Percentiles rank a stretch among this genome's conserved stretches.
These are phyloP conservation scores for Gonocerus acuteangulatus DNA, from an alignment of 2,888 invertebrate genomes.

Conservation along the genomic window DNA sequence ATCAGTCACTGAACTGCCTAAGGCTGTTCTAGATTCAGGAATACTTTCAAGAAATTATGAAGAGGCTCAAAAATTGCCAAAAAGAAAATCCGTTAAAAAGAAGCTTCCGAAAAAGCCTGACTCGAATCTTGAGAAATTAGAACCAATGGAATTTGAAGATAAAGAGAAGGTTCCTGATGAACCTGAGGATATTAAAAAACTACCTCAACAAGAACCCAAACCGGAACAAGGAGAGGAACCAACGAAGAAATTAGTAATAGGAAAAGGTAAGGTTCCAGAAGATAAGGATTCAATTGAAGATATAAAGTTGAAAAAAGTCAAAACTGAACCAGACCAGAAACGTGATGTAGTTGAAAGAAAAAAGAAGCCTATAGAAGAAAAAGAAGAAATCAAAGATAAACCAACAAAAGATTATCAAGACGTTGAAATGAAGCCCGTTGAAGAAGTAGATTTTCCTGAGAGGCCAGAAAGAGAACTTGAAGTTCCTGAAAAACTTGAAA, in stretches of 20 bases:
- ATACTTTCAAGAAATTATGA: slow-evolving; percentile 47
- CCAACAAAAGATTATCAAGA: slow-evolving; percentile 33
- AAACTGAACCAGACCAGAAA: slow-evolving; percentile 44
- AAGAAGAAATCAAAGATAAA: slow-evolving; percentile 40
- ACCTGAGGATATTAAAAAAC: slow-evolving; percentile 39
- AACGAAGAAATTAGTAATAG: slow-evolving; percentile 24
- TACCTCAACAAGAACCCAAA: slow-evolving; percentile 4
- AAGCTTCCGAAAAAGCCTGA: slow-evolving; percentile 44
- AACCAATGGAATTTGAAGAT: slow-evolving; percentile 24
- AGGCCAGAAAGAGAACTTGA: slow-evolving; percentile 23
- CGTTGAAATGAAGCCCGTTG: slow-evolving; percentile 33
- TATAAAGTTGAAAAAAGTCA: slow-evolving; percentile 50
- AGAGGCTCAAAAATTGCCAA: slow-evolving; percentile 46
- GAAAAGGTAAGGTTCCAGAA: slow-evolving; percentile 38
- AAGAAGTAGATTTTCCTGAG: slow-evolving; percentile 22
- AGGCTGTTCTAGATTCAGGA: slow-evolving; percentile 44
- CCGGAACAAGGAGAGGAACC: not conserved
- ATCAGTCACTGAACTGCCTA: slow-evolving; percentile 43
- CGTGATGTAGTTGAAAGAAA: slow-evolving; percentile 39
- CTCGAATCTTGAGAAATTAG: slow-evolving; percentile 45
- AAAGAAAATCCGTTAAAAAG: slow-evolving; percentile 44
- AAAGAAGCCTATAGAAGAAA: slow-evolving; percentile 28
- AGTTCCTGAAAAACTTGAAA: slow-evolving; percentile 9
- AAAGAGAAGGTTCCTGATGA: slow-evolving; percentile 30
- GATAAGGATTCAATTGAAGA: slow-evolving; percentile 44